phyloP scores from a whole-genome alignment of 2,113 vertebrate genomes.

The Sclerurus mexicanus region DNA sequence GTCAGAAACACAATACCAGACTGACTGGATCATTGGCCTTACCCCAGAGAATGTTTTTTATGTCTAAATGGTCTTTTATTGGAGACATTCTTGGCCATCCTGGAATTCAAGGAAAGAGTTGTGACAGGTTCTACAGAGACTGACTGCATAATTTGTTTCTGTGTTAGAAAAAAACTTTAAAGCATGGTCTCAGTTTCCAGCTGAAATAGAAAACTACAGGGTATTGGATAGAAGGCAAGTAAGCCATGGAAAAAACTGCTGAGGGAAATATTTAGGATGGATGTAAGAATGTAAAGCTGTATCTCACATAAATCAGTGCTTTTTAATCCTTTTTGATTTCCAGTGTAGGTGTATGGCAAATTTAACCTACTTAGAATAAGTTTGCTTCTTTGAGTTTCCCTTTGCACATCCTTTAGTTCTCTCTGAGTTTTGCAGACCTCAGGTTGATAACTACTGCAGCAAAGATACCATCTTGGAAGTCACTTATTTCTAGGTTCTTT shows the following conservation, averaged over 20 bases:
- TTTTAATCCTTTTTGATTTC: not conserved
- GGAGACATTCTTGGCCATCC: not conserved
- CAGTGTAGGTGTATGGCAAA: not conserved
- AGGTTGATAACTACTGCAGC: not conserved
- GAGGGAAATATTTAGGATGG: not conserved
- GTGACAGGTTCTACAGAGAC: not conserved
- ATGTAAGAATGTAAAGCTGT: not conserved
- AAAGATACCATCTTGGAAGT: not conserved
- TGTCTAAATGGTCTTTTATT: not conserved
- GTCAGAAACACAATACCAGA: not conserved
- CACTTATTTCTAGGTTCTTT: not conserved
- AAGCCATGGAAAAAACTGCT: not conserved
- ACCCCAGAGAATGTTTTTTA: not conserved
- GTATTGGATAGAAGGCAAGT: not conserved
- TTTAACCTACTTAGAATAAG: not conserved
- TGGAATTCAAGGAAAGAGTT: not conserved
- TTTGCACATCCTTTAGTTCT: not conserved
- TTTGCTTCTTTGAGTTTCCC: not conserved
- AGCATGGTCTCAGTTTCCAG: not conserved
- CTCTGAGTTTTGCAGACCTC: not conserved
- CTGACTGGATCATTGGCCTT: not conserved
- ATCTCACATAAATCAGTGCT: not conserved
- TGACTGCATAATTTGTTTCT: not conserved
- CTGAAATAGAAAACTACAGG: not conserved
- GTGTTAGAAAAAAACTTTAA: not conserved